phyloP scores from a whole-genome alignment of 2,113 vertebrate species.

The Calcarius ornatus region DNA sequence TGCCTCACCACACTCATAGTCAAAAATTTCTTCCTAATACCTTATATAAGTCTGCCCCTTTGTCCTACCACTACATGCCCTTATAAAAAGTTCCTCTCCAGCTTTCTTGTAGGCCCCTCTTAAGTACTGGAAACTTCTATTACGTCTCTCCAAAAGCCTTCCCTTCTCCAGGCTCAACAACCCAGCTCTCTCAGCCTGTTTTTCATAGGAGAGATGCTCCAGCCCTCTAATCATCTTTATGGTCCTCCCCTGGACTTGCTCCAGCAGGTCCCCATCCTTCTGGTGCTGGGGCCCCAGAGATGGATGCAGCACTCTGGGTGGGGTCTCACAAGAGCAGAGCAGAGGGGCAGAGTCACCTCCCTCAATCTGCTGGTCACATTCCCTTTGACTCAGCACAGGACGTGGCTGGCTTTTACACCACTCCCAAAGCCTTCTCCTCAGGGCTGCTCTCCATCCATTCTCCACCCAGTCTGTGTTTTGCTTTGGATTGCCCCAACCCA shows the following conservation, averaged over 20 bases:
- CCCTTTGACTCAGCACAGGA: neutral
- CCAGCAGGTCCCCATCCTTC: neutral
- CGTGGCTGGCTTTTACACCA: fast-evolving
- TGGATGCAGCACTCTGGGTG: neutral
- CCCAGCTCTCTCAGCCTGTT: neutral
- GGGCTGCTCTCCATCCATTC: neutral
- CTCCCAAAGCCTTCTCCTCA: neutral
- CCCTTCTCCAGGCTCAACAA: neutral
- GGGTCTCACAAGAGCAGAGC: neutral
- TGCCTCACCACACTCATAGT: neutral
- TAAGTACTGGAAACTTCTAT: neutral
- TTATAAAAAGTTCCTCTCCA: neutral
- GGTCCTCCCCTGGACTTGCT: neutral
- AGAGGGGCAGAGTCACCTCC: neutral
- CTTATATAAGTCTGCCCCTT: neutral
- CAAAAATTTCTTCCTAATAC: neutral
- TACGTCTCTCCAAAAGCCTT: neutral
- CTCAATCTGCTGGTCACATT: fast-evolving
- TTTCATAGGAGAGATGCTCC: neutral
- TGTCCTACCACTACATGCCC: neutral
- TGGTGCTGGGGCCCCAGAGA: neutral
- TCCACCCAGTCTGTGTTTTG: neutral
- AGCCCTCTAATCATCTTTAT: neutral
- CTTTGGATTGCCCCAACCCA: fast-evolving
- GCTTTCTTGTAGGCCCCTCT: neutral